A percentile compares a stretch with the other conserved stretches of the same genome.
These are phyloP conservation scores for Ennomos erosarius DNA, from an alignment of 2,888 invertebrate species.

Conservation along the genomic window DNA sequence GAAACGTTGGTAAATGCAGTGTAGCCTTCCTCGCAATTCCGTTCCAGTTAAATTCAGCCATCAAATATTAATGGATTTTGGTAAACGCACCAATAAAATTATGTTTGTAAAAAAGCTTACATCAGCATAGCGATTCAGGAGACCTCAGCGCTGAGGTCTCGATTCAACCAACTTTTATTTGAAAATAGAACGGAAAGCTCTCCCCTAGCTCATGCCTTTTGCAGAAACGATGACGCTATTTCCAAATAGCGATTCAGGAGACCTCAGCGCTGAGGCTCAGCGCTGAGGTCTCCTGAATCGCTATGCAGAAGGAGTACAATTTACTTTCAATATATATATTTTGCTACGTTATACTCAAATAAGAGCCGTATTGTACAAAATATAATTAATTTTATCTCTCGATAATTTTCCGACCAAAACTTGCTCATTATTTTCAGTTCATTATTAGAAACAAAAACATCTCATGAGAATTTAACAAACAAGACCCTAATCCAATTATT, in stretches of 20 bases:
- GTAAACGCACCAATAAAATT: conserved; percentile 5
- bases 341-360: neutral
- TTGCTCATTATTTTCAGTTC: neutral
- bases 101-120: no score
- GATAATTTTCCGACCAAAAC: neutral
- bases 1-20: neutral
- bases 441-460: conserved; percentile 1
- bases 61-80: conserved; percentile 14
- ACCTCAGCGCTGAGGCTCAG: no score
- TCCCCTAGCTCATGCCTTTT: no score
- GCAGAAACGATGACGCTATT: no score
- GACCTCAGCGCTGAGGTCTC: no score
- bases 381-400: neutral
- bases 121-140: no score
- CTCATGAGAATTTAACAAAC: conserved; percentile 15
- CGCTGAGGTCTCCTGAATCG: no score
- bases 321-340: no score
- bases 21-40: neutral
- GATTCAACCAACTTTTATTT: no score
- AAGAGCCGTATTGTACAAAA: neutral
- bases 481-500: conserved; percentile 47
- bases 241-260: no score
- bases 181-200: no score
- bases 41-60: neutral
- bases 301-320: no score